A percentile compares a stretch with the other conserved stretches of the same genome.
Evolutionary conservation across 1,140 invertebrate genomes (phyloP).

Genomic region (Helicoverpa zea): DNA sequence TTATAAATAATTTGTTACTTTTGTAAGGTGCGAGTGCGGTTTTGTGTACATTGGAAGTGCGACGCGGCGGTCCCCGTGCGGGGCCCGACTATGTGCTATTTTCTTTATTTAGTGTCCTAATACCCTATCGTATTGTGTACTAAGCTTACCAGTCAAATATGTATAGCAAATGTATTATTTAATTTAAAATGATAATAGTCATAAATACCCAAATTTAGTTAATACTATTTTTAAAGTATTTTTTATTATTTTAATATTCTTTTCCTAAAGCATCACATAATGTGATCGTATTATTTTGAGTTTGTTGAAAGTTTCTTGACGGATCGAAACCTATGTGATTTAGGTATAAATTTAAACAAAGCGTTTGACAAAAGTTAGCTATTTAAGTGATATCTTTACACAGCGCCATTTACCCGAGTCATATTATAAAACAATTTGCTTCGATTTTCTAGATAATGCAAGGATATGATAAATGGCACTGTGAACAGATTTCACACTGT

Average conservation of each 20-base stretch:
- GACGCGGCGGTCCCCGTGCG: conserved; percentile 56
- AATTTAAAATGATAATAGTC: conserved; percentile 84
- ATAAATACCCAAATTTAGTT: conserved; percentile 87
- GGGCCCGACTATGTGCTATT: conserved; percentile 75
- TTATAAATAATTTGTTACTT: conserved; percentile 81
- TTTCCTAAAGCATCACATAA: conserved; percentile 79
- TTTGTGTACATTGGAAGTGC: conserved; percentile 71
- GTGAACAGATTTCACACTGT: conserved; percentile 47
- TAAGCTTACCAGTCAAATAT: conserved; percentile 85
- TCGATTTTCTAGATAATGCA: conserved; percentile 51
- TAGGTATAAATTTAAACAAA: conserved; percentile 66
- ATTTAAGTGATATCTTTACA: conserved; percentile 52
- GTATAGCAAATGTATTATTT: conserved; percentile 84
- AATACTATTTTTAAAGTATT: conserved; percentile 76
- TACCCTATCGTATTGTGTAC: conserved; percentile 80
- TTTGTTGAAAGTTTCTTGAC: conserved; percentile 70
- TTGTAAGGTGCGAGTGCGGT: conserved; percentile 77
- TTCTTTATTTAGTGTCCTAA: conserved; percentile 80
- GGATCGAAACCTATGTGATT: conserved; percentile 64
- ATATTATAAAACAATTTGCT: conserved; percentile 50
- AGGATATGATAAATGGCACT: conserved; percentile 47
- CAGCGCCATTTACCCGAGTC: conserved; percentile 45
- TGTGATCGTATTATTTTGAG: conserved; percentile 79
- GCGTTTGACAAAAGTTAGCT: conserved; percentile 61
- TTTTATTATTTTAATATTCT: conserved; percentile 70